Base-by-base conservation (phyloP, 2,797 vertebrate genomes). In the Pangasius larnaudii region DNA sequence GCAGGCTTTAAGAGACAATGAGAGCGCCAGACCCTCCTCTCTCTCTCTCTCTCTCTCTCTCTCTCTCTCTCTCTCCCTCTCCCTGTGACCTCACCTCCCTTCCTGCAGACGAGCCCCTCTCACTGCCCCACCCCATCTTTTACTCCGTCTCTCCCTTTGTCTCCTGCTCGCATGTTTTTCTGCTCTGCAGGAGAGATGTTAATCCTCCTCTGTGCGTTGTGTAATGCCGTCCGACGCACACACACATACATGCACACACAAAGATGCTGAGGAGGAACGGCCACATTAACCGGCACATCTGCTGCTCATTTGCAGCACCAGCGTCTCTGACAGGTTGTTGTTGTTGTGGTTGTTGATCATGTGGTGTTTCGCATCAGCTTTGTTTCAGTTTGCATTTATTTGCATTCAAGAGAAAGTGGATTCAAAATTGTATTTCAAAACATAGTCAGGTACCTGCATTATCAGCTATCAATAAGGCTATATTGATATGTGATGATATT, bases 141-240 rank as follows among this genome's bases (percentile, higher is more conserved):
- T 30, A 42, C 86, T 87, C 89, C 90, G 85, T 92, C 93, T 93
- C 94, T 95, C 93, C 92, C 92, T 94, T 90, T 86, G 94, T 92
- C 91, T 92, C 91, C 86, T 88, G 93, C 92, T 92, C 90, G 87
- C 90, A 84, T 93, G 89, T 90, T 92, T 90, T 91, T 85, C 86
- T 88, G 72, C 56, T 33, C 49, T 72, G 93, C 89, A 91, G 89
- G 88, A 92, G 91, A 93, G 91, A 92, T 89, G 92, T 93, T 91
- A 84, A 74, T 91, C 89, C 84, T 49, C 88, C 86, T 89, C 89
- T 86, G n/a, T 88, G 39, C 85, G 71, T 84, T 87, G 88, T 88
- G 85, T 82, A 85, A 67, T 61, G 18, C 51, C 30, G 42, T 11
- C 8, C 6, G 3, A 36, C 51, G 39, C 53, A 39, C 78, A 81